Evolutionary conservation across 2,113 vertebrate genomes (phyloP), one percentile per base, ranked within the genome.

Genomic region (Haemorhous mexicanus): DNA sequence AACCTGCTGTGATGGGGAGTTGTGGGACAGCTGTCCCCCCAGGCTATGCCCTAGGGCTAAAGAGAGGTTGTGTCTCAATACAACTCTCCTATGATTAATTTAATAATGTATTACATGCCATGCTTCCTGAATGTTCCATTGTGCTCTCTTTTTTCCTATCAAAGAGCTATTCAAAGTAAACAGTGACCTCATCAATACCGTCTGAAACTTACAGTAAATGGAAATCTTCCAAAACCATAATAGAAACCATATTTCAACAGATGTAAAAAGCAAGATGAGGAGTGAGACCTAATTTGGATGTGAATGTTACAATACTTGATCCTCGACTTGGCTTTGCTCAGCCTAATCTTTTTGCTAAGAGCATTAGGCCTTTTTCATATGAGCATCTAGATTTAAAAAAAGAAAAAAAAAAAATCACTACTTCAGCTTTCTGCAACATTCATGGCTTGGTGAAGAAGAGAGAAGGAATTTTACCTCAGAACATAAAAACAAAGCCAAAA

Each of bases 131-230:
- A 94, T 41, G 6, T 94, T 89, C 81, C 84, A 88, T 96, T 97
- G 94, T 96, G 49, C 72, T 93, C 77, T 56, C n/a, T 82, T 93
- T 94, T 90, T 87, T 95, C 73, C 91, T 92, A 88, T 97, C 94
- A 97, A 97, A 94, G 78, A 95, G 78, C 86, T 94, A 91, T 96
- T 97, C 93, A 97, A 95, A 97, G 89, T 94, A 97, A 97, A 96
- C 88, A 96, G 85, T 97, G 96, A 97, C 84, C 69, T 97, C 97
- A 97, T 88, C 95, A 97, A 97, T 96, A 95, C 84, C 15, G 35
- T 68, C 96, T 96, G 95, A 95, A 95, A 94, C 90, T 86, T 97
- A 96, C 90, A 92, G 94, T 95, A 95, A 95, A 93, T 95, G 95
- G 97, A 97, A 96, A 87, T 92, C 69, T 96, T 96, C 95, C 94